Evolutionary conservation across 2,888 invertebrate species (phyloP).

Genomic region (Agriopis marginaria): DNA sequence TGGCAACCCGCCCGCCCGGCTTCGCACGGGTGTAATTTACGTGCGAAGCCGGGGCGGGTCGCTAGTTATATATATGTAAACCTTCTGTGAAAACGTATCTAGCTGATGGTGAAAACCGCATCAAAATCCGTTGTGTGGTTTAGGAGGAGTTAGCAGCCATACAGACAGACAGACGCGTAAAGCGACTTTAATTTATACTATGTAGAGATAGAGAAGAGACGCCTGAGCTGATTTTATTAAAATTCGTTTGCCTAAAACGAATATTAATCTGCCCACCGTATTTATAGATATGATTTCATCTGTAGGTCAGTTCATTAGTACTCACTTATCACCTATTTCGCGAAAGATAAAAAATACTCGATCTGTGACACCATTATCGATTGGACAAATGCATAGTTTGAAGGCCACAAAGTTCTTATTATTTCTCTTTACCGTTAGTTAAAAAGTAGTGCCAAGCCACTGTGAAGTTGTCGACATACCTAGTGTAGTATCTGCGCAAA

Average conservation of each 20-base stretch:
- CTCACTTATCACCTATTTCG: not conserved
- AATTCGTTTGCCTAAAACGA: not conserved
- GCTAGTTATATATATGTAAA: too few species aligned
- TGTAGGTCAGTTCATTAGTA: conserved; percentile 6
- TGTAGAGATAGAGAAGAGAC: too few species aligned
- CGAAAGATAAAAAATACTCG: conserved; percentile 5
- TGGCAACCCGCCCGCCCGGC: too few species aligned
- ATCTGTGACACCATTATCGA: not conserved
- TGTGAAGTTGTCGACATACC: conserved; percentile 9
- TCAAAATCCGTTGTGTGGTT: too few species aligned
- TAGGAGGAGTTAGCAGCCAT: too few species aligned
- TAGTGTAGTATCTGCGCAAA: conserved; percentile 8
- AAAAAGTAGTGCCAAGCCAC: conserved; percentile 3
- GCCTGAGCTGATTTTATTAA: not conserved
- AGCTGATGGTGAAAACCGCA: too few species aligned
- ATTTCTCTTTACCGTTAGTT: conserved; percentile 17
- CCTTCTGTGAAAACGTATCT: too few species aligned
- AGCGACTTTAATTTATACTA: too few species aligned
- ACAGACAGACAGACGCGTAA: too few species aligned
- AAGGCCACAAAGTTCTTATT: not conserved
- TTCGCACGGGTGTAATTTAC: too few species aligned
- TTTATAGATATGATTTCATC: not conserved
- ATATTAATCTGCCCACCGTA: not conserved
- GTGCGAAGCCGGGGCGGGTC: too few species aligned
- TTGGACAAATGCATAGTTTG: not conserved